Base-by-base conservation (phyloP, 1,140 invertebrate genomes). In the Aphelenchoides fujianensis region DNA sequence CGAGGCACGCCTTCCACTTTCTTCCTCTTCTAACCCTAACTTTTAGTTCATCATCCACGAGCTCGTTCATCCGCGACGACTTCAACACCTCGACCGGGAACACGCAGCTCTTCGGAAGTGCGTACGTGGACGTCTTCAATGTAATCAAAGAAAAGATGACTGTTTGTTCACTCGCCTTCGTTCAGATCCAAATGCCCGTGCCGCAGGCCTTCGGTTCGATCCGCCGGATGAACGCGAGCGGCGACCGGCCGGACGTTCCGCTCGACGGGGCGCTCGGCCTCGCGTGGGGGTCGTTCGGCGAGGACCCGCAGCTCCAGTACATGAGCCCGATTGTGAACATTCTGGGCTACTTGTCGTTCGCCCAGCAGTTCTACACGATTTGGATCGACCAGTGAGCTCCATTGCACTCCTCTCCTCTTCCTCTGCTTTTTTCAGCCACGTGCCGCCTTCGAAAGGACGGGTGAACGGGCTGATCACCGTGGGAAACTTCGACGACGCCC, bases 11-110 rank as follows among this genome's bases (percentile, higher is more conserved):
- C 5, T 7, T 7, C 7, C 12, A 23, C 28, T 59, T 27, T 7
- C 19, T 59, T 27, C 19, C 5, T n/a, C n/a, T n/a, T n/a, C n/a
- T n/a, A n/a, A 19, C 28, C 5, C 19, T 23, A 7, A 59, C 28
- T 59, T 59, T 7, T 32, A 59, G 55, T 5, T 5, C 7, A 32
- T 59, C 55, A 16, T 59, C 55, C 12, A 59, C 55, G 5, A 59
- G 55, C 55, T 30, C 28, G 55, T 59, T 59, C 23, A 59, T 59
- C 23, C 55, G 55, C 55, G 23, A 59, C 55, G 55, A 59, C 23
- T 59, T 59, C 34, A 5, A 59, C 5, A 59, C 55, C 12, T 16
- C 55, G 34, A 59, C 5, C 19, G 55, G 55, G 5, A 27, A 59
- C 5, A 59, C 19, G 5, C 27, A 59, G 27, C 34, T 59, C 27